Evolutionary conservation across 2,888 invertebrate genomes (phyloP), one percentile per base, ranked within the genome.

Genomic region (Stenchaetothrips biformis): DNA sequence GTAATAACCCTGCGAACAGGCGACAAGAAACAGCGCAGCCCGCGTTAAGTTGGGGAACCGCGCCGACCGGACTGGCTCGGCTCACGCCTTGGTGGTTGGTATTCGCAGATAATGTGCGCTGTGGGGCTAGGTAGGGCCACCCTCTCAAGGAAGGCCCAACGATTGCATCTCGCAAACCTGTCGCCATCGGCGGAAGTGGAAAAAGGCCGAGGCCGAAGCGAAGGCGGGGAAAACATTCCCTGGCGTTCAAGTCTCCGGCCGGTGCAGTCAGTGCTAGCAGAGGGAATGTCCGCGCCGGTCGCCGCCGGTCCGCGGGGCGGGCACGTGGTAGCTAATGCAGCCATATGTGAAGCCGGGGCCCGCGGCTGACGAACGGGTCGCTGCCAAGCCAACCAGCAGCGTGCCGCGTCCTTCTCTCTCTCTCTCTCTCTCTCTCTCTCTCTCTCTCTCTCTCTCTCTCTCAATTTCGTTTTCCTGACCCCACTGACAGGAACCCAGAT

Each of bases 391-490:
- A n/a, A n/a, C n/a, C n/a, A n/a, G n/a, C n/a, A 53, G 53, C 53
- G 53, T 18, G 18, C 53, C 13, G 53, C 18, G 53, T 13, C 53
- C 53, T 18, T 53, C 53, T 53, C 53, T 53, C 18, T 78, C 79
- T 80, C 80, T 79, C 80, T 81, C 77, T 79, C 37, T 80, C 67
- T 81, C 79, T 80, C 78, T 59, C 79, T 78, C 79, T 77, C 79
- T 48, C 13, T 49, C 62, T 77, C 67, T 79, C 49, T 81, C 53
- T n/a, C 80, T 49, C 79, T 80, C 82, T 79, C 81, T 81, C 78
- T 82, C 81, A 81, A 79, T 81, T 81, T 82, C 81, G 16, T 53
- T 11, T 13, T 53, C 37, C 37, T 4, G 4, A 37, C 37, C 37
- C 37, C 37, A 37, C 37, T 37, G 2, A 37, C 37, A 4, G 37